Base-by-base conservation (phyloP, 2,797 vertebrate genomes). In the Alosa sapidissima region DNA sequence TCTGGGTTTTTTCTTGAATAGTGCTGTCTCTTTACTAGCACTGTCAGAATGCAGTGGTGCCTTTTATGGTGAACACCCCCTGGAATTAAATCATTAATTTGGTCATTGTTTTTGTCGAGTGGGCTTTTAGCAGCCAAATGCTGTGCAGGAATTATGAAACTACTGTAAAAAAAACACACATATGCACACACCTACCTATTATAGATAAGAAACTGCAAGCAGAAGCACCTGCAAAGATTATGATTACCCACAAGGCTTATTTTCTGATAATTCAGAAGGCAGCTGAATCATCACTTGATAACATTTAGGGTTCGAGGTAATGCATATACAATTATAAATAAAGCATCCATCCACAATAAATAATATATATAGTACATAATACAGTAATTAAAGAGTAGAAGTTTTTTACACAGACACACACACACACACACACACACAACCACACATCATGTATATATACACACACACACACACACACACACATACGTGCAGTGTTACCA, bases 251-350 rank as follows among this genome's bases (percentile, higher is more conserved):
- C 68, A 45, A 41, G 68, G 36, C 68, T 75, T 75, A 75, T 75
- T 75, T 75, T 36, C 68, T 75, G 68, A 75, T 75, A 75, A 75
- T 45, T 75, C 68, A 75, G 5, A 41, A 19, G 68, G 68, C 36
- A 75, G 68, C 68, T 75, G 68, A 75, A 19, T 75, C 68, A 75
- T 75, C 68, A 75, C 68, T 33, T 75, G 68, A 75, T 75, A 75
- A 45, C 36, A 75, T 75, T 75, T 75, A 41, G 68, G 33, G 36
- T 75, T 36, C 33, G 68, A 14, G 9, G 11, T 41, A 75, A 75
- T 75, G 36, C 14, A 41, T 75, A 75, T 75, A 45, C 68, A 75
- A 75, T 33, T 68, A 68, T 36, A 68, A 68, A 68, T 68, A 36
- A 75, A 14, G 13, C 68, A 75, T 45, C 36, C 68, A 75, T 41